Conservation (phyloP, 2,888 invertebrate species). For the Linnaemya tessellans region DNA sequence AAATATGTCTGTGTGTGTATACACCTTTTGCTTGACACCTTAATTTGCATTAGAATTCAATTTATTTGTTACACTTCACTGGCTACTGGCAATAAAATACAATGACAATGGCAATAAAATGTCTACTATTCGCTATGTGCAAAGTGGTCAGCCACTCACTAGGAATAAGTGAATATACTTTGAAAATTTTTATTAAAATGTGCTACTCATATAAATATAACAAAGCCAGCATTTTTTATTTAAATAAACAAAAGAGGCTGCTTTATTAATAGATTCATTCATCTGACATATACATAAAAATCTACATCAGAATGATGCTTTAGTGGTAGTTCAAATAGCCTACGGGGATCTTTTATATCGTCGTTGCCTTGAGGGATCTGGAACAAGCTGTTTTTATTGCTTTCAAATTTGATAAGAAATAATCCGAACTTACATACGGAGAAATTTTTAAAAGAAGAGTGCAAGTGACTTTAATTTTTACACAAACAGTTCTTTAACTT, state of each 20-base stretch:
- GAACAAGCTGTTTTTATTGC: too few relatives aligned
- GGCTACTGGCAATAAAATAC: conserved; percentile 54
- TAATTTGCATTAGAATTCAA: conserved; percentile 73
- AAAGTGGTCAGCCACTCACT: conserved; percentile 17
- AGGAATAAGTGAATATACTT: not conserved
- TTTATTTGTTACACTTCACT: conserved; percentile 68
- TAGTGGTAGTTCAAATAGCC: not conserved
- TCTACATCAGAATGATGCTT: not conserved
- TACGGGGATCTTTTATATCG: not conserved
- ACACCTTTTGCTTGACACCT: conserved; percentile 45
- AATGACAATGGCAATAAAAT: conserved; percentile 61
- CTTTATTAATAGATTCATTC: not conserved
- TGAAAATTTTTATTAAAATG: not conserved
- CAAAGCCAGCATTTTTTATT: not conserved
- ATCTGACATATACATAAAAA: not conserved
- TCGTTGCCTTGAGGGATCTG: too few relatives aligned
- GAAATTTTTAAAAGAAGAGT: too few relatives aligned
- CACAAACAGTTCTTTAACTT: too few relatives aligned
- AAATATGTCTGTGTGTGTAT: conserved; percentile 9
- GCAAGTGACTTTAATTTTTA: too few relatives aligned
- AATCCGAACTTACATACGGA: too few relatives aligned
- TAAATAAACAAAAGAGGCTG: not conserved
- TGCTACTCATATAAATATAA: not conserved
- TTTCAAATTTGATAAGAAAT: too few relatives aligned
- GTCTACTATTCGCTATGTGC: conserved; percentile 12